Evolutionary conservation across 2,888 invertebrate genomes (phyloP).

Genomic region (Adineta ricciae): DNA sequence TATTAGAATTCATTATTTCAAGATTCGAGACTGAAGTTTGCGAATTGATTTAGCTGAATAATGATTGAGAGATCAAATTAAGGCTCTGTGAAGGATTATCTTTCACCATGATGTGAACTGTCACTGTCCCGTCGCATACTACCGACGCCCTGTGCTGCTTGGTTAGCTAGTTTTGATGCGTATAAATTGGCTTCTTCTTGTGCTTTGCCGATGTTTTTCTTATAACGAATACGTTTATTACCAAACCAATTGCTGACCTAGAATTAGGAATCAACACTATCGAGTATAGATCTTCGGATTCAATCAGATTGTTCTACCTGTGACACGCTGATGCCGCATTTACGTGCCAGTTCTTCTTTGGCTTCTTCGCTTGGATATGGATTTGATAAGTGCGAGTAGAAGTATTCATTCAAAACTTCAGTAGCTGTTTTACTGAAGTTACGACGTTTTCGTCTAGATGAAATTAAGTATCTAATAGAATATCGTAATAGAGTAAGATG

Average conservation of each 20-base stretch:
- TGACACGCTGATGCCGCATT: slow-evolving; percentile 94
- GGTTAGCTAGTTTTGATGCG: slow-evolving; percentile 80
- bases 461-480: too few relatives aligned
- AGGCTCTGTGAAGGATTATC: too few relatives aligned
- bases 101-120: neutral
- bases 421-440: slow-evolving; percentile 99
- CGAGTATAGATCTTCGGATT: too few relatives aligned
- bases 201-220: slow-evolving; percentile 98
- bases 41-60: neutral
- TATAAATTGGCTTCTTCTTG: slow-evolving; percentile 98
- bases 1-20: neutral
- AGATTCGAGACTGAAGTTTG: neutral
- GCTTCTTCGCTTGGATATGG: slow-evolving; percentile 99
- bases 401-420: slow-evolving; percentile 97
- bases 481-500: neutral
- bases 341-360: slow-evolving; percentile 95
- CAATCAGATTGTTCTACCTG: slow-evolving; percentile 68
- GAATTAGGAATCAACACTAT: too few relatives aligned
- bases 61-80: neutral
- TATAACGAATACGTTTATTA: slow-evolving; percentile 96
- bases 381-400: slow-evolving; percentile 97
- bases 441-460: slow-evolving; percentile 72
- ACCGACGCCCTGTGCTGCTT: slow-evolving; percentile 10
- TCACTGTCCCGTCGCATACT: neutral
- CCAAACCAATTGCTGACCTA: slow-evolving; percentile 99